These are phyloP conservation scores for Rhodinocichla rosea DNA, from an alignment of 2,113 vertebrate genomes.

Conservation along the genomic window DNA sequence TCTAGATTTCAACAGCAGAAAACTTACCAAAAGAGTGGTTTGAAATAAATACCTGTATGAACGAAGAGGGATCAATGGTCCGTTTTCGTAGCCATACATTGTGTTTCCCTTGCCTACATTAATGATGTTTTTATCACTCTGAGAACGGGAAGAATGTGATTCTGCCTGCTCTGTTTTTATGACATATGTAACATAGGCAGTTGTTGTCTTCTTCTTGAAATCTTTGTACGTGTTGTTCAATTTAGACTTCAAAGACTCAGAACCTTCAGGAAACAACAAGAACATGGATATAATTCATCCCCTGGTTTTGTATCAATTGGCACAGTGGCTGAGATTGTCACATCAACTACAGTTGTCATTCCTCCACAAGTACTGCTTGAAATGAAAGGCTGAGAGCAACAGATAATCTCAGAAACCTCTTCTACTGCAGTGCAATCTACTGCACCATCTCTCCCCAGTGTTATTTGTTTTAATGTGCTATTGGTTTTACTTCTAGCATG, in stretches of 20 bases:
- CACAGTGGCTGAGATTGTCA: background rate
- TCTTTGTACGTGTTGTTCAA: slow-evolving; percentile 69
- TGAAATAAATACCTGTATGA: slow-evolving; percentile 70
- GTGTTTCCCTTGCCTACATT: slow-evolving; percentile 57
- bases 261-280: background rate
- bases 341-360: background rate
- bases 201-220: slow-evolving; percentile 52
- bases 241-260: background rate
- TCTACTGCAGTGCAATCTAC: background rate
- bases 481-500: background rate
- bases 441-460: background rate
- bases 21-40: background rate
- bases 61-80: slow-evolving; percentile 64
- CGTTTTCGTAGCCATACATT: slow-evolving; percentile 59
- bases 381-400: background rate
- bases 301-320: background rate
- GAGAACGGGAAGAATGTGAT: background rate
- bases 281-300: background rate
- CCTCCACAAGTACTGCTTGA: background rate
- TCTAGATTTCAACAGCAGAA: background rate
- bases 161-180: background rate
- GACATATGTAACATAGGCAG: slow-evolving; percentile 67
- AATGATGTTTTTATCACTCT: slow-evolving; percentile 13
- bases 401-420: background rate
- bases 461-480: background rate